These are phyloP conservation scores for Drosophila malerkotliana DNA, from an alignment of 1,140 invertebrate genomes.

Conservation along the genomic window DNA sequence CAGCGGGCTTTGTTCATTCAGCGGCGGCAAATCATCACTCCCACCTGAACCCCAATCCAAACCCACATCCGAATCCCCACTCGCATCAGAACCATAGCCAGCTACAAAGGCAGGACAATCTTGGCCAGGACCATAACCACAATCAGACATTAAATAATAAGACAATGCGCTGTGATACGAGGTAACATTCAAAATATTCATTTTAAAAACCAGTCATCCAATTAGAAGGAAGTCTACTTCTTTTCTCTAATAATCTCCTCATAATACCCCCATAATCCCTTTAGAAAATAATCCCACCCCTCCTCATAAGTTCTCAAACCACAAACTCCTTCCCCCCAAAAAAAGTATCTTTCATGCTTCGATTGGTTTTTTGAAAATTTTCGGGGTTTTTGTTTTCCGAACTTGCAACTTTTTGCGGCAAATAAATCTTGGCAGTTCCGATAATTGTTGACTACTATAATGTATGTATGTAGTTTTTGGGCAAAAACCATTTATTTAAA, in stretches of 20 bases:
- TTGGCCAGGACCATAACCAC: constrained; percentile 53
- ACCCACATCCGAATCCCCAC: constrained; percentile 25
- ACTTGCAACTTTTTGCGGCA: constrained; percentile 36
- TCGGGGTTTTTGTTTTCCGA: neutral
- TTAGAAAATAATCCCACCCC: neutral
- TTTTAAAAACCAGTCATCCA: neutral
- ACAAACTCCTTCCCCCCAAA: neutral
- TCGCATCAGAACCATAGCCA: constrained; percentile 22
- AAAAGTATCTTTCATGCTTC: constrained; percentile 4
- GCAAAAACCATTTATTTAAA: constrained; percentile 37
- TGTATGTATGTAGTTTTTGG: constrained; percentile 1
- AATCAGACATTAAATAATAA: constrained; percentile 57
- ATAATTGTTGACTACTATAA: constrained; percentile 42
- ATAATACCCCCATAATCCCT: neutral
- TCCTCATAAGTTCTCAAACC: neutral
- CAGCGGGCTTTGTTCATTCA: constrained; percentile 79
- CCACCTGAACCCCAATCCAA: constrained; percentile 7
- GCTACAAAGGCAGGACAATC: constrained; percentile 18
- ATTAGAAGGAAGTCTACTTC: neutral
- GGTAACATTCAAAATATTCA: constrained; percentile 39
- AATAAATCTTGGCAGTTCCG: constrained; percentile 35
- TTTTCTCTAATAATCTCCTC: neutral
- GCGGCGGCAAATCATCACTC: constrained; percentile 75
- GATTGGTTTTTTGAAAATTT: constrained; percentile 13
- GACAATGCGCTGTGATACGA: constrained; percentile 72